Evolutionary conservation across 2,888 invertebrate species (phyloP), one percentile per base, ranked within the genome.

Genomic region (Tenthredo mesomela): DNA sequence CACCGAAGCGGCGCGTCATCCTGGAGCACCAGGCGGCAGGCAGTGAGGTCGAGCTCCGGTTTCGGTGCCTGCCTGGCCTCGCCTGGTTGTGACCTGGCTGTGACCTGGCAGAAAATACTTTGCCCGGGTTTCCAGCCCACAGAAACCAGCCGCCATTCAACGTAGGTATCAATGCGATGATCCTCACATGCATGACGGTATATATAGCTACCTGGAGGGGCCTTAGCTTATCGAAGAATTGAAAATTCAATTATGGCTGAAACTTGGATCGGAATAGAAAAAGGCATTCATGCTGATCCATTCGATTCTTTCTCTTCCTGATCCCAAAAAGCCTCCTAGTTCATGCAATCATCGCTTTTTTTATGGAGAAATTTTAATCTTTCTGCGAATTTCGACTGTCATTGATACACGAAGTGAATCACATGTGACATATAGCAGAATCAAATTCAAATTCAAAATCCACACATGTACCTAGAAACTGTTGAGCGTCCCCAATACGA

Each of bases 1-100:
- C 84, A 80, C 84, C 70, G 54, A 78, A 85, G 82, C 82, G 33
- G 37, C 50, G 54, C 77, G 84, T 70, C 71, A 61, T 70, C 37
- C 33, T 77, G 43, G 50, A 82, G 67, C 80, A 80, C 37, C 80
- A 58, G 12, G 47, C 61, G 10, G 21, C 29, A 65, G 70, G 67
- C 67, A n/a, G 43, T 67, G 82, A 70, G 80, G 29, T 61, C 37
- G 58, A 33, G 43, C 82, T 43, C 70, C 70, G 67, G 67, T 67
- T 47, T 67, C 18, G 82, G 25, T 82, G 54, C 54, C 33, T 78
- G 78, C 78, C 54, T 75, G 25, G 54, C 58, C 58, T 37, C 21
- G 80, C 61, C 61, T 80, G 25, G 80, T 1, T 65, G 40, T 40
- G 80, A 80, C 80, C 80, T 82, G 82, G 82, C 67, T 82, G 65